Conservation (phyloP, 2,888 invertebrate species). For the Metellina segmentata region DNA sequence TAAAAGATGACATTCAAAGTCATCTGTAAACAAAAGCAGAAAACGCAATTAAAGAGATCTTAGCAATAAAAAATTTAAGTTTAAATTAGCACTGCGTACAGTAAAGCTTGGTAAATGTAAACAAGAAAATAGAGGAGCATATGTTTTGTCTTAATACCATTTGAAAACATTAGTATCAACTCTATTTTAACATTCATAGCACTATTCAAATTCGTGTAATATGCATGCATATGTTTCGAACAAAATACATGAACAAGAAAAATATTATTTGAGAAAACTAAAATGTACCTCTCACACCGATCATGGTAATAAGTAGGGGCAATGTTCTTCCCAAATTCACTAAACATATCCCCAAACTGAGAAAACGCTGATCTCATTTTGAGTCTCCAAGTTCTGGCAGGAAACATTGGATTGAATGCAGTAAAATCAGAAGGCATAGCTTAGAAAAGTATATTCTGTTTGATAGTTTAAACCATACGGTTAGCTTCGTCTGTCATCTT, state of each 20-base stretch:
- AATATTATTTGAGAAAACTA: not conserved
- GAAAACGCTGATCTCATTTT: conserved; percentile 80
- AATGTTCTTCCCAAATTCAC: conserved; percentile 97
- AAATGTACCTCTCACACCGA: conserved; percentile 92
- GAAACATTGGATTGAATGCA: conserved; percentile 78
- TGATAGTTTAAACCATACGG: conserved; percentile 41
- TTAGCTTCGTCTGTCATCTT: not conserved
- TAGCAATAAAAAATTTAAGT: too few relatives aligned
- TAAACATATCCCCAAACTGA: conserved; percentile 95
- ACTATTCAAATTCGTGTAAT: not conserved
- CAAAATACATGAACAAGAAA: not conserved
- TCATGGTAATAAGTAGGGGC: conserved; percentile 98
- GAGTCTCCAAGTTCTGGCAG: conserved; percentile 80
- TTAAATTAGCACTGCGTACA: not conserved
- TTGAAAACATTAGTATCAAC: not conserved
- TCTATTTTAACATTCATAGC: not conserved
- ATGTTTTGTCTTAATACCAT: not conserved
- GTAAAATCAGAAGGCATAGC: conserved; percentile 69
- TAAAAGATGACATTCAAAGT: too few relatives aligned
- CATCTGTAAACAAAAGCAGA: too few relatives aligned
- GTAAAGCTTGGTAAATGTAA: not conserved
- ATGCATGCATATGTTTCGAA: not conserved
- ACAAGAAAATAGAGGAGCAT: not conserved
- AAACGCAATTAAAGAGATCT: too few relatives aligned
- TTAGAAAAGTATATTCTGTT: not conserved